Evolutionary conservation across 2,888 invertebrate species (phyloP), one percentile per base, ranked within the genome.

Genomic region (Hyposoter dolosus): DNA sequence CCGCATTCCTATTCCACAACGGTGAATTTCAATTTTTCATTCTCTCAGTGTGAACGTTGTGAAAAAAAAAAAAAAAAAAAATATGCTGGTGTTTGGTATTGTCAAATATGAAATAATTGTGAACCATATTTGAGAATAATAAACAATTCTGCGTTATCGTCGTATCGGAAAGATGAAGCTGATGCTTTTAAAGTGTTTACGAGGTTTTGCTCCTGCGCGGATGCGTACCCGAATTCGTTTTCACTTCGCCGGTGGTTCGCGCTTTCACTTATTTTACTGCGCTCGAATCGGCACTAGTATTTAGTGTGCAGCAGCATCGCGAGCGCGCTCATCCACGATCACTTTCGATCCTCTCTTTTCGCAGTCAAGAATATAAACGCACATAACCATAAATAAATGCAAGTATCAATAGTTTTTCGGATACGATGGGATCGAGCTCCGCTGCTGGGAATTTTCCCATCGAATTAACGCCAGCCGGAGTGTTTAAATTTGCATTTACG

Each of bases 141-240:
- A 19, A 53, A 53, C 10, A 23, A 56, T 56, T 1, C 28, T 15
- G 28, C 28, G 28, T 60, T 56, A 40, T 12, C 43, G 43, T 12
- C 9, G 47, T 28, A 28, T 47, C 17, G 17, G 17, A 32, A 1
- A 32, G 32, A 12, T 28, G 1, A 32, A 32, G 10, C 28, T 10
- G 40, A 40, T 71, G n/a, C 35, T 56, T 78, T 78, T 56, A 23
- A 45, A 35, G 43, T 10, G n/a, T 35, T 15, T 53, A 65, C 23
- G 45, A 47, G 12, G 35, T 28, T 35, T 35, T 12, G 47, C 45
- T 35, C 68, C n/a, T 63, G 32, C 28, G 32, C 28, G 68, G 68
- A 77, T 79, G 82, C 82, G 60, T 69, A 63, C 78, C 78, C 85
- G 82, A 82, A 85, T 85, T 82, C 75, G 78, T 81, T 85, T 85